Conservation (phyloP, 2,113 vertebrate species). For the Anas platyrhynchos region DNA sequence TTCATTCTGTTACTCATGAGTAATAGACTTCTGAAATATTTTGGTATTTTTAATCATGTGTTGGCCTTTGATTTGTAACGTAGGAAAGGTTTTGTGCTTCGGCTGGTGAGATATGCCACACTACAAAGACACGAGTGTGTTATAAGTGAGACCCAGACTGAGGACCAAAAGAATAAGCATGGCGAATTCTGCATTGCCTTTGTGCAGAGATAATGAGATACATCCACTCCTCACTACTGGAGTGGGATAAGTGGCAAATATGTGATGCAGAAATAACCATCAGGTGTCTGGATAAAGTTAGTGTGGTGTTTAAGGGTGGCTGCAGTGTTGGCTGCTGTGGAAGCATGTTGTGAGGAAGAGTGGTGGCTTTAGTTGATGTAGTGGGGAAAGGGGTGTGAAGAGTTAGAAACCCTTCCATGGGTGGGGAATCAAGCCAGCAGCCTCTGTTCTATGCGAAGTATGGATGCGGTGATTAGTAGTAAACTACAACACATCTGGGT, state of each 20-base stretch:
- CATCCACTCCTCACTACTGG: fast-evolving
- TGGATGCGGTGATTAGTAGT: neutral
- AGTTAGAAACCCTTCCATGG: neutral
- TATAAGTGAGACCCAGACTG: neutral
- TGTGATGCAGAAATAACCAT: fast-evolving
- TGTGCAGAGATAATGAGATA: neutral
- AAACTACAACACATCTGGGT: neutral
- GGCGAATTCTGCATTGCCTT: neutral
- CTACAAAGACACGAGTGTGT: neutral
- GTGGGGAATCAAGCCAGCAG: neutral
- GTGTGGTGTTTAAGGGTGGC: neutral
- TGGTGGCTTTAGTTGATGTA: neutral
- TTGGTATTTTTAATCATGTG: neutral
- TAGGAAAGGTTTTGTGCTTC: neutral
- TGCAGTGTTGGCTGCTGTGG: neutral
- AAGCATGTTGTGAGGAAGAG: neutral
- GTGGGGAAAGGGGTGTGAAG: neutral
- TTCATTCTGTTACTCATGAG: neutral
- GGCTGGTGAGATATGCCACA: neutral
- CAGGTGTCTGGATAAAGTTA: neutral
- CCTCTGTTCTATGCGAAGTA: neutral
- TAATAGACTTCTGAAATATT: neutral
- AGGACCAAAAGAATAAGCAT: neutral
- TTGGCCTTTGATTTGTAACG: neutral
- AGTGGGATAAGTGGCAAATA: fast-evolving